A percentile compares a stretch with the other conserved stretches of the same genome.
phyloP scores from a whole-genome alignment of 2,888 invertebrate genomes.

The Melanotus villosus region DNA sequence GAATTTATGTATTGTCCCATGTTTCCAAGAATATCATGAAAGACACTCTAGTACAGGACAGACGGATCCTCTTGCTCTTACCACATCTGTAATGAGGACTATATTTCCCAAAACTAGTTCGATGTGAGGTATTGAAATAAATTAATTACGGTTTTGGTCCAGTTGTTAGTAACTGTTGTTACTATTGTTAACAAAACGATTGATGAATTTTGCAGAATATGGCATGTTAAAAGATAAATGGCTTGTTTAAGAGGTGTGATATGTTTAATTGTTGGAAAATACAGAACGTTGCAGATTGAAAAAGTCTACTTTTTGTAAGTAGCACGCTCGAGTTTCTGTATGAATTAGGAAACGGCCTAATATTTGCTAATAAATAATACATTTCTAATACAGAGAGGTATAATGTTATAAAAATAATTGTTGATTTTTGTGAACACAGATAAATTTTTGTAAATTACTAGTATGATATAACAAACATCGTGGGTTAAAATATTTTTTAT shows the following conservation, averaged over 20 bases:
- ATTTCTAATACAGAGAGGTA: not conserved
- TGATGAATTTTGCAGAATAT: not conserved
- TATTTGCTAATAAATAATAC: constrained; percentile 13
- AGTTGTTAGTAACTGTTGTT: not conserved
- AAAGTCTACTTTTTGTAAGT: not conserved
- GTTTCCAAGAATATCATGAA: constrained; percentile 89
- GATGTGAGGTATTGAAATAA: constrained; percentile 59
- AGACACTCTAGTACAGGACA: constrained; percentile 67
- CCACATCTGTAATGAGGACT: constrained; percentile 62
- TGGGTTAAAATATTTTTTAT: no score
- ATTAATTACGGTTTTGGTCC: constrained; percentile 35
- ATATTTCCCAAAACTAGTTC: constrained; percentile 68
- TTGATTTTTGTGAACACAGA: not conserved
- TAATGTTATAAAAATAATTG: not conserved
- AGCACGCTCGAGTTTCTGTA: constrained; percentile 20
- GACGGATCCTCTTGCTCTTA: constrained; percentile 62
- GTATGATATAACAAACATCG: no score
- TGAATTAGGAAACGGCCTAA: constrained; percentile 32
- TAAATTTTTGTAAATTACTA: no score
- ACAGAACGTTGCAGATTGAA: not conserved
- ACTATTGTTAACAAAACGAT: constrained; percentile 7
- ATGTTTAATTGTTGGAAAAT: not conserved
- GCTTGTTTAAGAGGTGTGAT: not conserved
- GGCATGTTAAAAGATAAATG: not conserved
- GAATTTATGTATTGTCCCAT: constrained; percentile 90